Base-by-base conservation (phyloP, 2,797 vertebrate species). In the Euthynnus affinis region DNA sequence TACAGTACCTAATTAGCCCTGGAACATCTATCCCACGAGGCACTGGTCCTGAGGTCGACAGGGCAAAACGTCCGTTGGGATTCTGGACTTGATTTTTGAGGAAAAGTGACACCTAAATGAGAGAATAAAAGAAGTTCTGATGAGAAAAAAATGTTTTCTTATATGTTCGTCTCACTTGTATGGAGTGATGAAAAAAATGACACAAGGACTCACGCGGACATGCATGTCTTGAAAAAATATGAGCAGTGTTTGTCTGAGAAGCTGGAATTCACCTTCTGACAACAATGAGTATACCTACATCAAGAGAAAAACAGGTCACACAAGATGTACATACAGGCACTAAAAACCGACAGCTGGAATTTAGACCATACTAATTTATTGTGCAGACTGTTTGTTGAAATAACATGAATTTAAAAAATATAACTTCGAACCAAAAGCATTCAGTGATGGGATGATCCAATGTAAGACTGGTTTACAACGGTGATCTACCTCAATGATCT, bases 181-280 rank as follows among this genome's bases (percentile, higher is more conserved):
- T 22, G 44, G 20, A 53, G 9, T 48, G 2, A 10, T 18, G 4
- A 32, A 2, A 23, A 2, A 4, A 27, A 13, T 14, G 29, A 9
- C 34, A 53, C 7, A 14, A 25, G 10, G 3, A 95, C 97, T 96
- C 90, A 99, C 98, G 67, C 97, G 94, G 77, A 98, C 91, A 46
- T 97, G 96, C 91, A 97, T 94, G 87, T 99, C 97, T 89, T 98
- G 97, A 78, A 98, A 96, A 88, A 99, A 98, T 81, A 95, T 82
- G 58, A 99, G 96, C 74, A 99, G 92, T 0, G 96, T 98, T 91
- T 99, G 98, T 75, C 97, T 94, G 83, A 99, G 96, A 44, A 98
- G 94, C 87, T 98, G 98, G 88, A 99, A 96, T 87, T 98, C 97
- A 0, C 97, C 97, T 0, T 95, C 96, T 17, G 97, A 93, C 69